Evolutionary conservation across 2,113 vertebrate species (phyloP).

Genomic region (Apus apus): DNA sequence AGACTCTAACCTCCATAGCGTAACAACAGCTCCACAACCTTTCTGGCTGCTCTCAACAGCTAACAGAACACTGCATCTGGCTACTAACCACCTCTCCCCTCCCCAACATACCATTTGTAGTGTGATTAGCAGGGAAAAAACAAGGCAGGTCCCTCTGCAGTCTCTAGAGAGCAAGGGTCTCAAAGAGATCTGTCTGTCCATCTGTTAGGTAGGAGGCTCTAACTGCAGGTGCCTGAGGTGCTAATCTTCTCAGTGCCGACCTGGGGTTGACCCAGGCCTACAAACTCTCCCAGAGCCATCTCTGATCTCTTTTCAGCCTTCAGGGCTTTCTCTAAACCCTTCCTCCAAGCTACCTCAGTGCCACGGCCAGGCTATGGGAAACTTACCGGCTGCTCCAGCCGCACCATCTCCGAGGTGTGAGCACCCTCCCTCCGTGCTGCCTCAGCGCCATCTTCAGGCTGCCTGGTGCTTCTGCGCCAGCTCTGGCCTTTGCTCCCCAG

Average conservation of each 20-base stretch:
- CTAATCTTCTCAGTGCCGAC: accelerated
- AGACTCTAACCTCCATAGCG: accelerated
- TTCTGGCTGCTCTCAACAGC: not conserved
- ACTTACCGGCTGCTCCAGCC: accelerated
- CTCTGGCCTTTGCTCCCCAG: accelerated
- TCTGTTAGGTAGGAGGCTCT: accelerated
- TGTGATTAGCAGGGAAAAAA: not conserved
- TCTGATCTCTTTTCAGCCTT: not conserved
- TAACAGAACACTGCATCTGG: too few relatives aligned
- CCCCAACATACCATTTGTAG: not conserved
- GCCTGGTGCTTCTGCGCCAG: accelerated
- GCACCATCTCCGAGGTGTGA: accelerated
- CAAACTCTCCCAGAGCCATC: not conserved
- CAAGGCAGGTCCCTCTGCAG: not conserved
- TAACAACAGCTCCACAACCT: not conserved
- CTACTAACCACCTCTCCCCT: not conserved
- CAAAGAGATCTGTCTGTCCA: accelerated
- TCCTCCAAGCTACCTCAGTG: too few relatives aligned
- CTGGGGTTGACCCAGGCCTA: accelerated
- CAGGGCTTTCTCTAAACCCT: not conserved
- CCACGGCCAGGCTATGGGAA: accelerated
- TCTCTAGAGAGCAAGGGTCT: accelerated
- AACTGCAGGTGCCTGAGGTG: not conserved
- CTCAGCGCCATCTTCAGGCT: not conserved
- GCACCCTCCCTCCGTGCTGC: accelerated